These are phyloP conservation scores for Centroberyx gerrardi DNA, from an alignment of 2,797 vertebrate genomes.

Conservation along the genomic window DNA sequence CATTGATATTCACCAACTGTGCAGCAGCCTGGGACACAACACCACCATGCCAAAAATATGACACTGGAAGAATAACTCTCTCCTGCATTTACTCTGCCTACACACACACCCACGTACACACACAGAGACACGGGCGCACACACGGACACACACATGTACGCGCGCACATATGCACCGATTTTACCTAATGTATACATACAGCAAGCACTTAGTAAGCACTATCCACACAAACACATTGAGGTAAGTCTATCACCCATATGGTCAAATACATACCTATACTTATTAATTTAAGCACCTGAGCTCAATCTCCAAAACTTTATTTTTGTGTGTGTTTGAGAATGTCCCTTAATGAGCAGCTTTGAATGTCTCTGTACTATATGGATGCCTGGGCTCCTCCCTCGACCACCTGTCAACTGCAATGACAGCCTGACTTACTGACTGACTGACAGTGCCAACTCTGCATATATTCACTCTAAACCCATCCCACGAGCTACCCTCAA, in stretches of 20 bases:
- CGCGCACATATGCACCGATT: constrained; percentile 18
- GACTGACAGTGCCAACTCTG: constrained; percentile 70
- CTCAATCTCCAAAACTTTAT: background rate
- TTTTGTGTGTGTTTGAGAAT: constrained; percentile 9
- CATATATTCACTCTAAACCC: constrained; percentile 71
- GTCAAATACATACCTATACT: constrained; percentile 8
- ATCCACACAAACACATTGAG: background rate
- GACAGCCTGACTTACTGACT: constrained; percentile 72
- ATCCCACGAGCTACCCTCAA: constrained; percentile 52
- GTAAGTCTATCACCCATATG: constrained; percentile 5
- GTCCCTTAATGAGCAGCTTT: constrained; percentile 30
- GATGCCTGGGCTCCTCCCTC: constrained; percentile 52
- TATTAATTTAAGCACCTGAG: too few relatives aligned
- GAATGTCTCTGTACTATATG: constrained; percentile 17
- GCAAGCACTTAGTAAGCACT: background rate
- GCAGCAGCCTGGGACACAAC: constrained; percentile 81
- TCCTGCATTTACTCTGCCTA: constrained; percentile 67
- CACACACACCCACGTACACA: constrained; percentile 46
- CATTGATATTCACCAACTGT: constrained; percentile 87
- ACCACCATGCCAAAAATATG: constrained; percentile 82
- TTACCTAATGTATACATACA: constrained; percentile 18
- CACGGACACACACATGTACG: constrained; percentile 10
- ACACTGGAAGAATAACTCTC: constrained; percentile 80
- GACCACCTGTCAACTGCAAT: constrained; percentile 72
- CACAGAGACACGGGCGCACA: constrained; percentile 24